Evolutionary conservation across 92 coral and sea anemone species (phyloP).

Genomic region (Palythoa grandis): DNA sequence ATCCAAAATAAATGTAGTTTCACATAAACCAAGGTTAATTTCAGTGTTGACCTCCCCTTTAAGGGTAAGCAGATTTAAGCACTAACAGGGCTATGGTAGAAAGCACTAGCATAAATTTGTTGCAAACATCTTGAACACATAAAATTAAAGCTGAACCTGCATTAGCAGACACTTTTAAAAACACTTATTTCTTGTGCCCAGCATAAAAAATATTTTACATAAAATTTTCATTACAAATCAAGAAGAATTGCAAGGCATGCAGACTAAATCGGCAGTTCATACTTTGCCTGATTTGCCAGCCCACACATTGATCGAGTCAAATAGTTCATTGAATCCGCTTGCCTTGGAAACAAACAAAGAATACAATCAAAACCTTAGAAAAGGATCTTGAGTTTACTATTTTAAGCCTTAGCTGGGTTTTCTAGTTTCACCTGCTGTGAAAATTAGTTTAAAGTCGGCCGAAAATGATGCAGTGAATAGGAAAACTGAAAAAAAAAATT

Average conservation of each 20-base stretch:
- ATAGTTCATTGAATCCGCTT: slow-evolving; percentile 71
- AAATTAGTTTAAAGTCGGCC: too few relatives aligned
- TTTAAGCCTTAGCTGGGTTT: neutral
- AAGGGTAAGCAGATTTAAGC: too few relatives aligned
- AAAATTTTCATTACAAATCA: neutral
- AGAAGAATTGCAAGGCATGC: slow-evolving; percentile 29
- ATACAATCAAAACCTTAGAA: slow-evolving; percentile 18
- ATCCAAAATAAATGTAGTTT: too few relatives aligned
- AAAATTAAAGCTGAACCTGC: neutral
- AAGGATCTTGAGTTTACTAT: neutral
- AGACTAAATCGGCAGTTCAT: slow-evolving; percentile 47
- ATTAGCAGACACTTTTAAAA: neutral
- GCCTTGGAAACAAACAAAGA: slow-evolving; percentile 58
- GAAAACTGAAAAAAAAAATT: too few relatives aligned
- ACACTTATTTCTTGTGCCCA: neutral
- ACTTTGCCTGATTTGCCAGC: slow-evolving; percentile 76
- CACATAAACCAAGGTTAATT: too few relatives aligned
- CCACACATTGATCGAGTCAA: slow-evolving; percentile 77
- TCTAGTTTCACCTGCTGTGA: neutral
- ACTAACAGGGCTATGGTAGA: too few relatives aligned
- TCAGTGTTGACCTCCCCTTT: too few relatives aligned
- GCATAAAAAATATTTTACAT: neutral
- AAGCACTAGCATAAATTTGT: too few relatives aligned
- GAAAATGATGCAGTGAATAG: too few relatives aligned
- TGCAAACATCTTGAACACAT: too few relatives aligned